Conservation (phyloP, 1,140 invertebrate genomes). For the Leptestheria dahalacensis region DNA sequence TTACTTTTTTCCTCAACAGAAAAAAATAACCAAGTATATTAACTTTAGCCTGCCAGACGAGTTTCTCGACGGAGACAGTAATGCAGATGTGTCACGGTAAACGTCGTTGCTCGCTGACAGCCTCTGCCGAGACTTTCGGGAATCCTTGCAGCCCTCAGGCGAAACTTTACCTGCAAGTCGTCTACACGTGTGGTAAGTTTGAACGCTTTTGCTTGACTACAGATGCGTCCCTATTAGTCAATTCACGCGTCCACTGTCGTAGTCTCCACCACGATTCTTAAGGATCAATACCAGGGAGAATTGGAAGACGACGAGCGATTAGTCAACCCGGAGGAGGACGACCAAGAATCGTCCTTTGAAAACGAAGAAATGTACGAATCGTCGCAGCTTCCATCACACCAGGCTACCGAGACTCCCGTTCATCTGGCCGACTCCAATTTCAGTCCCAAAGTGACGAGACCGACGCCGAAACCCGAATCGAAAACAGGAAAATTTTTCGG, state of each 20-base stretch:
- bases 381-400: neutral
- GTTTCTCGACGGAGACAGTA: slow-evolving; percentile 71
- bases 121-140: slow-evolving; percentile 68
- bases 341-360: slow-evolving; percentile 23
- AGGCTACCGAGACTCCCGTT: neutral
- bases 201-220: too few species aligned
- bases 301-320: slow-evolving; percentile 48
- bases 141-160: slow-evolving; percentile 67
- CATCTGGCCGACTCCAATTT: neutral
- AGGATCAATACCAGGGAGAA: slow-evolving; percentile 54
- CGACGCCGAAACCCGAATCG: neutral
- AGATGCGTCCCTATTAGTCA: too few species aligned
- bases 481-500: neutral
- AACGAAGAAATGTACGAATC: slow-evolving; percentile 1
- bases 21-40: too few species aligned
- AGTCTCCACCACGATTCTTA: slow-evolving; percentile 70
- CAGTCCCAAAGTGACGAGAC: neutral
- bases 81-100: slow-evolving; percentile 80
- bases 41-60: slow-evolving; percentile 73
- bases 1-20: too few species aligned
- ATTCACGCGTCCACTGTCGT: slow-evolving; percentile 20
- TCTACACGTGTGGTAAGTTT: slow-evolving; percentile 81
- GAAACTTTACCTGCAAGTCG: slow-evolving; percentile 75
- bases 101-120: slow-evolving; percentile 59
- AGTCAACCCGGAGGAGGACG: slow-evolving; percentile 22